These are phyloP conservation scores for Xyliphius kryptos DNA, from an alignment of 2,113 vertebrate species.

Conservation along the genomic window DNA sequence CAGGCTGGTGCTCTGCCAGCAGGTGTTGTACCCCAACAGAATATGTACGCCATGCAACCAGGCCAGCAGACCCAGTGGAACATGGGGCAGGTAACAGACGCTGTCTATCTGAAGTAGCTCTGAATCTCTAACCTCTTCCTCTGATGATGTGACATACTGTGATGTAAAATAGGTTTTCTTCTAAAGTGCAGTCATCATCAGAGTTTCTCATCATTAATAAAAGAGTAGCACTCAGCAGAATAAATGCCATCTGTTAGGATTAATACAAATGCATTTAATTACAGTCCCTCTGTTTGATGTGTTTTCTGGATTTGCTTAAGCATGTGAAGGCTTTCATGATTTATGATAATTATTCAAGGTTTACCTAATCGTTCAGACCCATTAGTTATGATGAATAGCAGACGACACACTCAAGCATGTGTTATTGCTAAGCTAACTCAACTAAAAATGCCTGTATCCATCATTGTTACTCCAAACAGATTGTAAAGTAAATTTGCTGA, in stretches of 20 bases:
- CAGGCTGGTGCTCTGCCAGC: conserved; percentile 76
- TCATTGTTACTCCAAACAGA: background rate
- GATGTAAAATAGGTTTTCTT: background rate
- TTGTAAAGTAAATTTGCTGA: conserved; percentile 13
- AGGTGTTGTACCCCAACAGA: conserved; percentile 74
- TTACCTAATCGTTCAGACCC: no score
- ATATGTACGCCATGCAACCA: conserved; percentile 84
- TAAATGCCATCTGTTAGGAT: background rate
- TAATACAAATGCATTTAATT: background rate
- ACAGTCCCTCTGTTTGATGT: background rate
- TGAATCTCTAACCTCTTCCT: background rate
- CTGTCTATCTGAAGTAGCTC: background rate
- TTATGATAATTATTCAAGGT: background rate
- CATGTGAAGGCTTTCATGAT: background rate
- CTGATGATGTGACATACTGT: background rate
- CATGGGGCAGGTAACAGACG: conserved; percentile 79
- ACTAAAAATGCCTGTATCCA: background rate
- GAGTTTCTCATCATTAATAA: background rate
- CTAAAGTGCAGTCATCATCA: background rate
- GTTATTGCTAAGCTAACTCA: no score
- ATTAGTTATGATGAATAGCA: no score
- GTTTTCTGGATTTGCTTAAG: background rate
- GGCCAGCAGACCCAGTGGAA: conserved; percentile 84
- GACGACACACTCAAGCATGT: no score
- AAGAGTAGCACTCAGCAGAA: background rate